These are phyloP conservation scores for Patiria pectinifera DNA, from an alignment of 53 echinoderm and acorn worm species.

Conservation along the genomic window DNA sequence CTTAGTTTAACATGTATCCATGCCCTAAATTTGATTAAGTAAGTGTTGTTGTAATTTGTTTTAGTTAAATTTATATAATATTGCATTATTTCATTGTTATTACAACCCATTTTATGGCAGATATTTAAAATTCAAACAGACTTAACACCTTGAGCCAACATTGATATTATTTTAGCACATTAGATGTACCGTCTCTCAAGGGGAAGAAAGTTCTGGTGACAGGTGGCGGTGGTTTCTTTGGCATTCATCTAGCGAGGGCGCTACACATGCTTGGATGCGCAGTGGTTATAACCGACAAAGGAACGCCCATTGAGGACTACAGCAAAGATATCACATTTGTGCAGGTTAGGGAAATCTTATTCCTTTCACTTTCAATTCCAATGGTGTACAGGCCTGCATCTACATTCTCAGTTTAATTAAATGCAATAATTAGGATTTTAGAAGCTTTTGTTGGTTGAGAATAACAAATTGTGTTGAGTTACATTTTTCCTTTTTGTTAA, in stretches of 20 bases:
- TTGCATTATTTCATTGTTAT: no score
- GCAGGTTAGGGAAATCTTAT: slow-evolving; percentile 56
- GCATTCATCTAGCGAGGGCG: slow-evolving; percentile 87
- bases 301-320: slow-evolving; percentile 77
- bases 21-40: no score
- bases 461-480: background rate
- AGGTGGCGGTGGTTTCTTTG: slow-evolving; percentile 89
- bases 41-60: no score
- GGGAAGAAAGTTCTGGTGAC: slow-evolving; percentile 80
- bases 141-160: background rate
- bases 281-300: slow-evolving; percentile 84
- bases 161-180: slow-evolving; percentile 49
- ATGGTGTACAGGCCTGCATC: no score
- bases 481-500: no score
- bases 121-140: no score
- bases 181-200: slow-evolving; percentile 80
- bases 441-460: background rate
- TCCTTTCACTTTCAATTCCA: no score
- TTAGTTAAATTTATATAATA: no score
- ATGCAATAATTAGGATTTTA: background rate
- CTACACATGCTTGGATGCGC: slow-evolving; percentile 83
- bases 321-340: slow-evolving; percentile 76
- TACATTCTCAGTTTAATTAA: no score
- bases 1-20: no score
- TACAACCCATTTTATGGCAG: no score